phyloP scores from a whole-genome alignment of 2,113 vertebrate species.

The Lethenteron camtschaticum region DNA sequence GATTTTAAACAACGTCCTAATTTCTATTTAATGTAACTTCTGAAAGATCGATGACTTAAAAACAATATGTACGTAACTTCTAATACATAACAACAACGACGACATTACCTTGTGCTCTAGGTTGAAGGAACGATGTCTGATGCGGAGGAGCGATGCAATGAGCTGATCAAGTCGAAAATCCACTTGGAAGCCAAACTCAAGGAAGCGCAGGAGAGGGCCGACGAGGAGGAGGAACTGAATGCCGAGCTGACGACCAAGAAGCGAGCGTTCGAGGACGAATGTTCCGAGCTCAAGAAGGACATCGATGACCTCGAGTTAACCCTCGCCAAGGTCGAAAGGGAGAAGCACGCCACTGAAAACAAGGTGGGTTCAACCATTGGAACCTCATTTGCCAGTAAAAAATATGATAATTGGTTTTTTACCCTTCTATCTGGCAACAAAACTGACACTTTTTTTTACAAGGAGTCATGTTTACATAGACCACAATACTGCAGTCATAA shows the following conservation, averaged over 20 bases:
- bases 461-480: too few species aligned
- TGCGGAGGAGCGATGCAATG: neutral
- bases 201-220: neutral
- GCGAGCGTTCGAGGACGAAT: constrained; percentile 1
- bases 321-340: constrained; percentile 2
- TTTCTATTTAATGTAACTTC: too few species aligned
- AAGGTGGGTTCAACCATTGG: neutral
- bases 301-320: constrained; percentile 3
- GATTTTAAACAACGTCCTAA: too few species aligned
- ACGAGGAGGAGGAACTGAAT: neutral
- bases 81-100: too few species aligned
- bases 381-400: neutral
- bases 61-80: too few species aligned
- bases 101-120: neutral
- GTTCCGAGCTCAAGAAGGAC: constrained; percentile 2
- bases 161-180: constrained; percentile 2
- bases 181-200: constrained; percentile 2
- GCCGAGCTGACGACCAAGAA: constrained; percentile 2
- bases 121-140: neutral
- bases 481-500: too few species aligned
- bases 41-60: too few species aligned
- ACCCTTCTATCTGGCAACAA: too few species aligned
- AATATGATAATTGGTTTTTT: neutral
- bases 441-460: too few species aligned
- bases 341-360: constrained; percentile 4